Evolutionary conservation across 2,113 vertebrate genomes (phyloP).

Genomic region (Oenanthe oenanthe): DNA sequence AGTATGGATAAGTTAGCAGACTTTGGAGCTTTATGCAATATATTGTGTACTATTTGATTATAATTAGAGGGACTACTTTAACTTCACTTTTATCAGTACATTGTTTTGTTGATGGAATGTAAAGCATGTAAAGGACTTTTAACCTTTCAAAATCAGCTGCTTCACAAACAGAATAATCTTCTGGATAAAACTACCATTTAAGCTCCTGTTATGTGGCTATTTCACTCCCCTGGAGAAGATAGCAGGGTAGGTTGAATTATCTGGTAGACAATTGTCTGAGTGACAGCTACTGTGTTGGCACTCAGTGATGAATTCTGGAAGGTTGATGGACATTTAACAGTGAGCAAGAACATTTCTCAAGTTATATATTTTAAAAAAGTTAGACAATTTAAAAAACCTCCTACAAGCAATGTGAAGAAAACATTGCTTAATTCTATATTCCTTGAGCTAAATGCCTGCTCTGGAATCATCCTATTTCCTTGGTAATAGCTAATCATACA

Average conservation of each 20-base stretch:
- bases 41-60: neutral
- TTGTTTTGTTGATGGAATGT: slow-evolving; percentile 34
- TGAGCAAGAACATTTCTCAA: neutral
- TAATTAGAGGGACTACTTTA: slow-evolving; percentile 53
- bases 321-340: slow-evolving; percentile 47
- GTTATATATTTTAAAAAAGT: slow-evolving; percentile 21
- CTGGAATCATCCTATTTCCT: slow-evolving; percentile 34
- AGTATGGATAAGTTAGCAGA: neutral
- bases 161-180: slow-evolving; percentile 43
- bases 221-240: slow-evolving; percentile 68
- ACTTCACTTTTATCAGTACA: slow-evolving; percentile 6
- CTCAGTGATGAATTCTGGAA: slow-evolving; percentile 36
- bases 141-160: slow-evolving; percentile 16
- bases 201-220: slow-evolving; percentile 20
- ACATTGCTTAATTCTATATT: slow-evolving; percentile 30
- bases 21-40: neutral
- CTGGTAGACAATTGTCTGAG: slow-evolving; percentile 61
- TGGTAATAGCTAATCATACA: slow-evolving; percentile 14
- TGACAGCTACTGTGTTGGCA: slow-evolving; percentile 54
- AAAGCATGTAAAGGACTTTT: slow-evolving; percentile 40
- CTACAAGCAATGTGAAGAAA: slow-evolving; percentile 6
- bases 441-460: neutral
- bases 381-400: neutral
- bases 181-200: neutral
- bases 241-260: slow-evolving; percentile 54